Percentiles rank a stretch among this genome's conserved stretches.
These are phyloP conservation scores for Mythimna lalbum DNA, from an alignment of 2,888 invertebrate species.

Conservation along the genomic window DNA sequence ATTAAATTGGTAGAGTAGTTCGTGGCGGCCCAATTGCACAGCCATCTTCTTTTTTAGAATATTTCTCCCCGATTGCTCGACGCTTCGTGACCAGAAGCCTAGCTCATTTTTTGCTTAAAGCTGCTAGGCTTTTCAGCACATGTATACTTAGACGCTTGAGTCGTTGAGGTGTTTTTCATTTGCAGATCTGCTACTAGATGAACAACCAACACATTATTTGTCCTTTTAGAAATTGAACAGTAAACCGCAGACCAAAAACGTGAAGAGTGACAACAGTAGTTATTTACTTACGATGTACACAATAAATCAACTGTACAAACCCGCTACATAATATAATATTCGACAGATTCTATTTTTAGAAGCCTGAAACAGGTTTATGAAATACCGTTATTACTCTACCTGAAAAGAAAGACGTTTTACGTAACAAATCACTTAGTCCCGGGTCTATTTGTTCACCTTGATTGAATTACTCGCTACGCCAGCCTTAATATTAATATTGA, in stretches of 20 bases:
- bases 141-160: too few species aligned
- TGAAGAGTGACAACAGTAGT: not conserved
- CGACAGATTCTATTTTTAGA: slow-evolving; percentile 23
- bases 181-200: not conserved
- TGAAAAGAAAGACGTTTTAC: slow-evolving; percentile 42
- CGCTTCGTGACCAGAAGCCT: too few species aligned
- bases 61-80: too few species aligned
- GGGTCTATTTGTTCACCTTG: slow-evolving; percentile 50
- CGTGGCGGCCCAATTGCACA: too few species aligned
- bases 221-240: not conserved
- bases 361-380: slow-evolving; percentile 27
- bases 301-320: not conserved
- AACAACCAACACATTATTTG: not conserved
- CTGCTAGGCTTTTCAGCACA: too few species aligned
- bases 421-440: slow-evolving; percentile 51
- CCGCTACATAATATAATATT: slow-evolving; percentile 15
- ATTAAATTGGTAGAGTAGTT: too few species aligned
- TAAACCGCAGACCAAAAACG: not conserved
- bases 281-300: not conserved
- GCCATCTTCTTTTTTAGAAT: too few species aligned
- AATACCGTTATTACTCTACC: slow-evolving; percentile 34
- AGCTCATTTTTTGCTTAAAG: too few species aligned
- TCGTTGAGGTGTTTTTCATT: too few species aligned
- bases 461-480: slow-evolving; percentile 53
- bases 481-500: slow-evolving; percentile 48